A percentile compares a stretch with the other conserved stretches of the same genome.
Evolutionary conservation across 2,113 vertebrate genomes (phyloP).

Genomic region (Leiothrix lutea): DNA sequence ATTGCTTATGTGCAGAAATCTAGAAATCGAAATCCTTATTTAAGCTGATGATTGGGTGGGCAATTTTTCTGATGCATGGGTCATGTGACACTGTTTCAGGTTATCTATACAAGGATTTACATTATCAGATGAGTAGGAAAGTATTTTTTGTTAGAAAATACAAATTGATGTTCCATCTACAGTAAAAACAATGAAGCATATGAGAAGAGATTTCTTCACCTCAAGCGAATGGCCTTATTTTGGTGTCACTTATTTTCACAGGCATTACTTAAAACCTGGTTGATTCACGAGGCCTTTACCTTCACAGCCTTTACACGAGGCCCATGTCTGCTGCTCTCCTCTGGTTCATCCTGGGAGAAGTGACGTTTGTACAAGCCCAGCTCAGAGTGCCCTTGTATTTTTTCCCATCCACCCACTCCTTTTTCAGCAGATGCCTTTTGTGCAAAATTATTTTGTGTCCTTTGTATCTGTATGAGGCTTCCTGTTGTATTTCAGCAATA

Average conservation of each 20-base stretch:
- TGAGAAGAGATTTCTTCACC: background rate
- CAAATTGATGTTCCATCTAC: background rate
- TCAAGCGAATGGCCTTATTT: background rate
- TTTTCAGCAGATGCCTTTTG: background rate
- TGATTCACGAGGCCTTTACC: fast-evolving
- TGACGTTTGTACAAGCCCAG: background rate
- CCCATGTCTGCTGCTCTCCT: background rate
- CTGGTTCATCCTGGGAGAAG: background rate
- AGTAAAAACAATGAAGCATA: background rate
- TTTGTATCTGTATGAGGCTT: background rate
- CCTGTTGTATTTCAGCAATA: background rate
- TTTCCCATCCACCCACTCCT: background rate
- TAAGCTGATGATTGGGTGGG: background rate
- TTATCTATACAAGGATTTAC: background rate
- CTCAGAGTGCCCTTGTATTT: background rate
- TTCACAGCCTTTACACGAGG: background rate
- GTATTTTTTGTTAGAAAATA: background rate
- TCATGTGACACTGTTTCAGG: background rate
- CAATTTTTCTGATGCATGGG: fast-evolving
- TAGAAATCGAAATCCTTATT: background rate
- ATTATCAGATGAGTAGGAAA: background rate
- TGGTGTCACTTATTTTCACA: background rate
- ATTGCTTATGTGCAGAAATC: background rate
- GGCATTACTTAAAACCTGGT: background rate
- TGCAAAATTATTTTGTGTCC: background rate